Percentiles rank a stretch among this genome's conserved stretches.
Evolutionary conservation across 2,113 vertebrate species (phyloP).

Genomic region (Archocentrus centrarchus): DNA sequence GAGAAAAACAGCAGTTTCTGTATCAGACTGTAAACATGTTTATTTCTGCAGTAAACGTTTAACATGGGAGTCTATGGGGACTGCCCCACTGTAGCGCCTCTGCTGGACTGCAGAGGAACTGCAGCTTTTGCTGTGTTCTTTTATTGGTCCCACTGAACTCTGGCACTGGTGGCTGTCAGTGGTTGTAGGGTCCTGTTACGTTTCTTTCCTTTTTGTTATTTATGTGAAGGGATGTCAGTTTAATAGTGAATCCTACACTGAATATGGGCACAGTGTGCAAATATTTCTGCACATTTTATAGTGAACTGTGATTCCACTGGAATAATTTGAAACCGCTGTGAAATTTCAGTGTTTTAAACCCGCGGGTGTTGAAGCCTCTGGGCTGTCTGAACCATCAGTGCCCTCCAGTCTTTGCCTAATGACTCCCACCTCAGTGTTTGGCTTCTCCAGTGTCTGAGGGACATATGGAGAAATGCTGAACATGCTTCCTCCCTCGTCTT

Average conservation of each 20-base stretch:
- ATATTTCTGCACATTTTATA: not conserved
- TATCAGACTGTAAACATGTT: not conserved
- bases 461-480: constrained; percentile 58
- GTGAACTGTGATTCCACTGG: not conserved
- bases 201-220: not conserved
- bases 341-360: not conserved
- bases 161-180: not conserved
- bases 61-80: not conserved
- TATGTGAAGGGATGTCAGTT: not conserved
- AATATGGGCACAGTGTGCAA: not conserved
- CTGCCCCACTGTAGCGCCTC: not conserved
- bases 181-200: not conserved
- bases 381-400: constrained; percentile 25
- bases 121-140: not conserved
- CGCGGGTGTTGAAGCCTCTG: not conserved
- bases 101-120: not conserved
- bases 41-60: not conserved
- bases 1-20: not conserved
- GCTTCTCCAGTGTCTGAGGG: constrained; percentile 25
- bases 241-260: not conserved
- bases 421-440: constrained; percentile 4
- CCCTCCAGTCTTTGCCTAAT: not conserved
- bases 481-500: constrained; percentile 46
- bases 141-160: not conserved
- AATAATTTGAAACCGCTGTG: constrained; percentile 1